Conservation (phyloP, 2,888 invertebrate genomes). For the Himalopsyche japonica region DNA sequence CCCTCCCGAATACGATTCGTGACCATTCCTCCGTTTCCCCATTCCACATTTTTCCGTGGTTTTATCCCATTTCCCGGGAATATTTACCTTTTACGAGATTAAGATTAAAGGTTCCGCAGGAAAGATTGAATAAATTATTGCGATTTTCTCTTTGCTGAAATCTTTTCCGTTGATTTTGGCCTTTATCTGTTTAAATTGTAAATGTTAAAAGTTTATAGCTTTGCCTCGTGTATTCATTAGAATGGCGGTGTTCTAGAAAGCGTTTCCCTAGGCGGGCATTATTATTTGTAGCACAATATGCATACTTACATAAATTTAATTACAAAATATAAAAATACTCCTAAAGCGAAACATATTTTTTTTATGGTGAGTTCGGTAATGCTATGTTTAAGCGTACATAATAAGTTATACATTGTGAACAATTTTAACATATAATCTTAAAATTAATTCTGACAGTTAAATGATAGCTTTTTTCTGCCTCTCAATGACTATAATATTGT, state of each 20-base stretch:
- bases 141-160: conserved; percentile 21
- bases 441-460: too few species aligned
- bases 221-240: not conserved
- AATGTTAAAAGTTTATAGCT: conserved; percentile 22
- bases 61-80: conserved; percentile 21
- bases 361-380: too few species aligned
- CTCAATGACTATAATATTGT: too few species aligned
- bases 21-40: not conserved
- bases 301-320: not conserved
- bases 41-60: conserved; percentile 12
- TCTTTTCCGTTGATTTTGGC: conserved; percentile 14
- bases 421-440: too few species aligned
- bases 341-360: too few species aligned
- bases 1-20: not conserved
- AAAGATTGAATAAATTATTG: conserved; percentile 39
- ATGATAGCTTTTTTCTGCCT: too few species aligned
- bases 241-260: not conserved
- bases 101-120: conserved; percentile 38
- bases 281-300: not conserved
- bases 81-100: conserved; percentile 39
- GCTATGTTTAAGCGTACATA: too few species aligned
- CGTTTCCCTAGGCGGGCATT: not conserved
- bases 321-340: too few species aligned
- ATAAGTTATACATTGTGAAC: too few species aligned
- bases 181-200: conserved; percentile 31